Percentiles rank a stretch among this genome's conserved stretches.
These are phyloP conservation scores for Hyposmocoma kahamanoa DNA, from an alignment of 1,140 invertebrate genomes.

Conservation along the genomic window DNA sequence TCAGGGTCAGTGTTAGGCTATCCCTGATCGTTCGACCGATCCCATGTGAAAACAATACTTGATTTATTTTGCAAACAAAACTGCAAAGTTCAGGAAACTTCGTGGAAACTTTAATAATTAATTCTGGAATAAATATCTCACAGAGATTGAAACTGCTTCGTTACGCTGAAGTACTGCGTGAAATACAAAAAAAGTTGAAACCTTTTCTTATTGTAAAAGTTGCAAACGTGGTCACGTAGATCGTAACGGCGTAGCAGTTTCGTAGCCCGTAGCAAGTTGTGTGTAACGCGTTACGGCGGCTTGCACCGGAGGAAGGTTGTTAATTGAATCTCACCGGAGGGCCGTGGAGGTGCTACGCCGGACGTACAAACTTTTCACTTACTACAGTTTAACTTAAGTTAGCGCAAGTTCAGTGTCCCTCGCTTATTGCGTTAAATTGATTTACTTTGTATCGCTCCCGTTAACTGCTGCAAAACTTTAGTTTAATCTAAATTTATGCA, in stretches of 20 bases:
- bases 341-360: background rate
- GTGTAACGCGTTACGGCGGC: slow-evolving; percentile 21
- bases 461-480: no score
- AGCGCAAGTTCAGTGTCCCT: no score
- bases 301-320: slow-evolving; percentile 42
- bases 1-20: background rate
- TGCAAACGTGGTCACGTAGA: no score
- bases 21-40: background rate
- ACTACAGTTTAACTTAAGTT: slow-evolving; percentile 10
- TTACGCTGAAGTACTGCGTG: no score
- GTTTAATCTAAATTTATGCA: no score
- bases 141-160: no score
- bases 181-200: no score
- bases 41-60: background rate
- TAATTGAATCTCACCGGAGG: slow-evolving; percentile 36
- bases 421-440: no score
- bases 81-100: background rate
- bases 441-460: no score
- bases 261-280: slow-evolving; percentile 21
- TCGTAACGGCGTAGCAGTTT: slow-evolving; percentile 13
- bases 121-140: no score
- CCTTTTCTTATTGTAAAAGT: no score
- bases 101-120: no score
- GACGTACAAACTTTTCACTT: slow-evolving; percentile 39
- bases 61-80: slow-evolving; percentile 13